Evolutionary conservation across 2,113 vertebrate genomes (phyloP), one percentile per base, ranked within the genome.

Genomic region (Lycaon pictus): DNA sequence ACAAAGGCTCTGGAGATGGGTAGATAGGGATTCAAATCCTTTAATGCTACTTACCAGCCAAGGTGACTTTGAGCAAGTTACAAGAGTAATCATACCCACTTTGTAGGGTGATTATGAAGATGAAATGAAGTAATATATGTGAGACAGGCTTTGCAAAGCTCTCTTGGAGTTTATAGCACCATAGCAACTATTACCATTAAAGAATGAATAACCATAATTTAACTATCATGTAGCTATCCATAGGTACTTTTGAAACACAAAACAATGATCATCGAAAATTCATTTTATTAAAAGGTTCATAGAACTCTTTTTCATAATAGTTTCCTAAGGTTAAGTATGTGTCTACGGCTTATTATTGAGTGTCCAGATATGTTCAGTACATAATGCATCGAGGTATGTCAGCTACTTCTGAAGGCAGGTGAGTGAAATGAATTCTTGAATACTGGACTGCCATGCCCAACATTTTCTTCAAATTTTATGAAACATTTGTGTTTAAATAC

Each of bases 401-500:
- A 58, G 80, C 29, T 90, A 80, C 86, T 35, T 93, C 86, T 77
- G 37, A 97, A 95, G 60, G 63, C 79, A 97, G 74, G 71, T 74
- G 79, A 96, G 32, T 83, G 74, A 95, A 93, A 90, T 65, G 29
- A 93, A 96, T 94, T 90, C 65, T 90, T 93, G 37, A 82, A 85
- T 81, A 96, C 20, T 95, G 74, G 58, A 60, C 74, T 95, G 11
- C 71, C 77, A 90, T 19, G 48, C 19, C 63, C 29, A 92, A 79
- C 56, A 93, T 98, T 89, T 85, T 94, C 98, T 98, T 98, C 95
- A 98, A 97, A 98, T 97, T 97, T 97, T 97, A 95, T 91, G 90
- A 98, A 98, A 98, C 96, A 98, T 98, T 98, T 98, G 98, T 98
- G 95, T 98, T 97, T 98, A 98, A 98, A 98, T 67, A 98, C 97